Base-by-base conservation (phyloP, 2,797 vertebrate genomes). In the Danio aesculapii region DNA sequence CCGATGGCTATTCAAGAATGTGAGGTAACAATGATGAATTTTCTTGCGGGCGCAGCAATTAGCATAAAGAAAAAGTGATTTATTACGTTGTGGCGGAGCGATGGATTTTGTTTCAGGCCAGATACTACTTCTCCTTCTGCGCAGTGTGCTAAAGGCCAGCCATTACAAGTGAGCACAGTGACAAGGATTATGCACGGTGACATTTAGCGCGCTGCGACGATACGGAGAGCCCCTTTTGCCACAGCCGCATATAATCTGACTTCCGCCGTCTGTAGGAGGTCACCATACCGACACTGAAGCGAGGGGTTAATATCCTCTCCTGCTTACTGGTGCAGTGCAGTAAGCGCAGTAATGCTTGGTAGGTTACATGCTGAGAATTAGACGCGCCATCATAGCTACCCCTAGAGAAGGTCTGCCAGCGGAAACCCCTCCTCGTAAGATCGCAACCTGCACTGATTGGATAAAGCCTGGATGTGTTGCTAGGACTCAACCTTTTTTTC, bases 251-350 rank as follows among this genome's bases (percentile, higher is more conserved):
- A 72, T 63, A 85, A 79, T 81, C 75, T 47, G 63, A 17, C 83
- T 83, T 50, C 9, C 21, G 19, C 44, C 21, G 46, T 62, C 46
- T 71, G 39, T 17, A 59, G 30, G 47, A 53, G 77, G 77, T 79
- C 47, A 53, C n/a, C 6, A 6, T 55, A 30, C 59, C 19, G 70
- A 78, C 55, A 83, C 75, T 58, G 55, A 83, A 83, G 58, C 17
- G 21, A 61, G 62, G 70, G 69, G 75, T 79, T 84, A 64, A 83
- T 75, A 79, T 78, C 41, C 64, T 76, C 66, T 62, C 57, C 61
- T 73, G 78, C 75, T 75, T 55, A 55, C 75, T 83, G 81, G 68
- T 76, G 81, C 86, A 87, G 72, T 83, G 78, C 81, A 71, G 76
- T 39, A 84, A 77, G 61, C 67, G 8, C 49, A 46, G 59, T 79